Evolutionary conservation across 2,113 vertebrate species (phyloP).

Genomic region (Tupaia chinensis): DNA sequence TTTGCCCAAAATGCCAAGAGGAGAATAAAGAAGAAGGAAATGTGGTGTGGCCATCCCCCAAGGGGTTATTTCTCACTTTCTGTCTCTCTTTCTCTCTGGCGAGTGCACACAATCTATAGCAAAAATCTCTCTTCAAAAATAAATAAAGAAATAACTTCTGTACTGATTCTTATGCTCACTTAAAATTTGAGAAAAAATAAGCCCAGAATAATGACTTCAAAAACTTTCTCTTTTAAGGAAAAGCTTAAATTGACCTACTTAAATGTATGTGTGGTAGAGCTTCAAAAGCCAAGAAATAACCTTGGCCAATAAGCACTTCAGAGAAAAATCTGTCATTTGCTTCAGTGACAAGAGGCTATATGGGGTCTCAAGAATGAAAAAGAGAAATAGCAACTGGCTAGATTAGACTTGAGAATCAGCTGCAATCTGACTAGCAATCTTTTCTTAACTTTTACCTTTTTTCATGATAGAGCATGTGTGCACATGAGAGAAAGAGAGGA

Average conservation of each 20-base stretch:
- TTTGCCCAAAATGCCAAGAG: no score
- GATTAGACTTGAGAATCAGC: not conserved
- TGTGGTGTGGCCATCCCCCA: no score
- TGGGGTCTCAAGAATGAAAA: not conserved
- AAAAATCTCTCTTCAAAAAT: no score
- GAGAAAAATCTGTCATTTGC: not conserved
- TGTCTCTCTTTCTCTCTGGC: no score
- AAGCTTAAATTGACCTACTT: not conserved
- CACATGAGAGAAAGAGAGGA: no score
- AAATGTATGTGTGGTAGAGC: not conserved
- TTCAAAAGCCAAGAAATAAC: not conserved
- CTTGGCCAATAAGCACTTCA: not conserved
- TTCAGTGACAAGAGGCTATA: not conserved
- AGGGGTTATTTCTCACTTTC: no score
- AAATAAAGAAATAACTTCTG: no score
- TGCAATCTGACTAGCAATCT: not conserved
- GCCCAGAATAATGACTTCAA: not conserved
- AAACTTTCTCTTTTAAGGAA: conserved; percentile 17
- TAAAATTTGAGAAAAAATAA: conserved; percentile 8
- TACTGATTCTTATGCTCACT: not conserved
- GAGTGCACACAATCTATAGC: no score
- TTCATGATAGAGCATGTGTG: no score
- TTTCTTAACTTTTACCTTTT: not conserved
- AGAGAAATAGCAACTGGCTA: not conserved
- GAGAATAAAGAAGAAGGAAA: no score